Evolutionary conservation across 64 coral and sea anemone species (phyloP).

Genomic region (Exaiptasia diaphana): DNA sequence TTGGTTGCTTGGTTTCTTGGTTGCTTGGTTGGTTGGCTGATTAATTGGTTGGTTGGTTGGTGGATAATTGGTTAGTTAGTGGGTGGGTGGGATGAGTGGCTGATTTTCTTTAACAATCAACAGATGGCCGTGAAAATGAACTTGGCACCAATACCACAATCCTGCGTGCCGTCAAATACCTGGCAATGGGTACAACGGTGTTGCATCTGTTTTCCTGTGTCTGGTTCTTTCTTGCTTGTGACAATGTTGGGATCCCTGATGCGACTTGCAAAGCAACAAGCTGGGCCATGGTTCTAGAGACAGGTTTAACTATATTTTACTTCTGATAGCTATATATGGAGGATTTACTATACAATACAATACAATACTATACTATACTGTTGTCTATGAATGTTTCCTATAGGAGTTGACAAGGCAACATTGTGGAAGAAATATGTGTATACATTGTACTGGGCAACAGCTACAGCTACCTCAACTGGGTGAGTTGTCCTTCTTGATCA

Average conservation of each 20-base stretch:
- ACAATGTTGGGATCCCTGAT: slow-evolving; percentile 23
- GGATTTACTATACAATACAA: neutral
- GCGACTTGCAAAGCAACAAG: slow-evolving; percentile 20
- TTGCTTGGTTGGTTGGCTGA: no score
- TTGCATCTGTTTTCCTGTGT: slow-evolving; percentile 64
- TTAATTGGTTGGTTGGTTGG: neutral
- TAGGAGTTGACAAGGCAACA: slow-evolving; percentile 35
- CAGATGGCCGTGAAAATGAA: slow-evolving; percentile 69
- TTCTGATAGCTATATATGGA: neutral
- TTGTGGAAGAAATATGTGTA: slow-evolving; percentile 62
- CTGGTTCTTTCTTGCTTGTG: slow-evolving; percentile 68
- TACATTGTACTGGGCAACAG: slow-evolving; percentile 81
- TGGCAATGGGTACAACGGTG: slow-evolving; percentile 46
- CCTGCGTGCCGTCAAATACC: slow-evolving; percentile 66
- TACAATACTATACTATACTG: neutral
- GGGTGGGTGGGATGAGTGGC: neutral
- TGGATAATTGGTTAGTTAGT: neutral
- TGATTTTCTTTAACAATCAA: neutral
- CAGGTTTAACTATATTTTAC: slow-evolving; percentile 42
- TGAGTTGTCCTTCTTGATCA: neutral
- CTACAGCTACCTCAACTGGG: slow-evolving; percentile 83
- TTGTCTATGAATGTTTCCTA: neutral
- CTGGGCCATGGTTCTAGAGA: slow-evolving; percentile 59
- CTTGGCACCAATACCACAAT: slow-evolving; percentile 65
- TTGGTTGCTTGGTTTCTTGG: no score